Conservation (phyloP, 2,888 invertebrate species). For the Chymomyza procnemis region DNA sequence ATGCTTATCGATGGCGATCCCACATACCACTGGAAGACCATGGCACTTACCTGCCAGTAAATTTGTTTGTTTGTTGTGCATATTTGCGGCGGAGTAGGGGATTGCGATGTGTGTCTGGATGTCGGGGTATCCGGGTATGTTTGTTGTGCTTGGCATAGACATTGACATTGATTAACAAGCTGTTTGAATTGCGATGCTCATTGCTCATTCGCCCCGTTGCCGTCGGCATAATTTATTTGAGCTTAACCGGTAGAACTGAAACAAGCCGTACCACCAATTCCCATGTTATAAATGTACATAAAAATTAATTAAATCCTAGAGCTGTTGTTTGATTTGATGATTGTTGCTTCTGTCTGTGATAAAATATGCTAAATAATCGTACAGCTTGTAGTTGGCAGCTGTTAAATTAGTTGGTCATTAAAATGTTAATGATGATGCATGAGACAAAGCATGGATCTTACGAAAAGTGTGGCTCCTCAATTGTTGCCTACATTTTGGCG, state of each 20-base stretch:
- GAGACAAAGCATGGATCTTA: background rate
- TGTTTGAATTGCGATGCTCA: background rate
- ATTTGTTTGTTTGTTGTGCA: slow-evolving; percentile 17
- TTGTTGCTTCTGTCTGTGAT: slow-evolving; percentile 20
- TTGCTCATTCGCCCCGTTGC: background rate
- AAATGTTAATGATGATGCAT: background rate
- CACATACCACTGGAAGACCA: background rate
- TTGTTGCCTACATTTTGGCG: background rate
- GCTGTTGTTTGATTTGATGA: slow-evolving; percentile 41
- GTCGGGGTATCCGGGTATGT: background rate
- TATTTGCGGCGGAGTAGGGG: background rate
- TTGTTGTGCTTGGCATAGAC: background rate
- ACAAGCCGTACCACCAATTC: background rate
- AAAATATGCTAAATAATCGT: slow-evolving; percentile 32
- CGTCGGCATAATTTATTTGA: background rate
- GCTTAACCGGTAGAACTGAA: background rate
- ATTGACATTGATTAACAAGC: slow-evolving; percentile 50
- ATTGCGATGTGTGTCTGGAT: background rate
- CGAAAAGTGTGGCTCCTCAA: background rate
- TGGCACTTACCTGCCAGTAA: slow-evolving; percentile 33
- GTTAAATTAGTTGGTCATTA: background rate
- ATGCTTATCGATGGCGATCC: background rate
- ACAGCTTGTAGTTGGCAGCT: slow-evolving; percentile 3
- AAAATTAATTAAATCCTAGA: slow-evolving; percentile 42
- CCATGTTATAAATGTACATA: background rate